Percentiles rank a stretch among this genome's conserved stretches.
Evolutionary conservation across 1,140 invertebrate species (phyloP).

Genomic region (Drosophila jambulina): DNA sequence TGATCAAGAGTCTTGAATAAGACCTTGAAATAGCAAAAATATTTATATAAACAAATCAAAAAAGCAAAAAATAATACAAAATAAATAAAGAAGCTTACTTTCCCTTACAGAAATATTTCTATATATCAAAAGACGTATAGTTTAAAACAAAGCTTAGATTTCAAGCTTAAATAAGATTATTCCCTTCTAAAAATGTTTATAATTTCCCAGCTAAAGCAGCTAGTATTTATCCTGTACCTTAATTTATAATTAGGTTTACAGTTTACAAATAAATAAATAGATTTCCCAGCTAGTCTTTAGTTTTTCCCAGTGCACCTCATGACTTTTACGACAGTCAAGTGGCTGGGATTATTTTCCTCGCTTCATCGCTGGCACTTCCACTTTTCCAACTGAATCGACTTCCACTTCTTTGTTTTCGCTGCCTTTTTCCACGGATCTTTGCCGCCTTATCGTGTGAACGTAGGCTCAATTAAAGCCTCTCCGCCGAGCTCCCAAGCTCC

Average conservation of each 20-base stretch:
- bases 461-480: constrained; percentile 37
- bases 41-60: not conserved
- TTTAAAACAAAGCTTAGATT: not conserved
- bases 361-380: constrained; percentile 36
- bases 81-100: not conserved
- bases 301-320: constrained; percentile 1
- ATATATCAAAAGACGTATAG: not conserved
- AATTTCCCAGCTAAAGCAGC: not conserved
- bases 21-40: not conserved
- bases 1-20: not conserved
- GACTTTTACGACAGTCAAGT: constrained; percentile 35
- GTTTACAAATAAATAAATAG: too few species aligned
- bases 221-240: too few species aligned
- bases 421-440: constrained; percentile 47
- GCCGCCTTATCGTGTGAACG: constrained; percentile 49
- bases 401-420: constrained; percentile 72
- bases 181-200: not conserved
- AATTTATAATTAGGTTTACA: too few species aligned
- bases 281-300: not conserved
- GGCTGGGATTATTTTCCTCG: constrained; percentile 40
- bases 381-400: constrained; percentile 50
- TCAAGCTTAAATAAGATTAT: too few species aligned
- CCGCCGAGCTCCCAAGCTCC: not conserved
- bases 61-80: not conserved
- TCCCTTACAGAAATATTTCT: not conserved